Percentiles rank a stretch among this genome's conserved stretches.
These are phyloP conservation scores for Andinoacara biseriatus DNA, from an alignment of 2,113 vertebrate genomes.

Conservation along the genomic window DNA sequence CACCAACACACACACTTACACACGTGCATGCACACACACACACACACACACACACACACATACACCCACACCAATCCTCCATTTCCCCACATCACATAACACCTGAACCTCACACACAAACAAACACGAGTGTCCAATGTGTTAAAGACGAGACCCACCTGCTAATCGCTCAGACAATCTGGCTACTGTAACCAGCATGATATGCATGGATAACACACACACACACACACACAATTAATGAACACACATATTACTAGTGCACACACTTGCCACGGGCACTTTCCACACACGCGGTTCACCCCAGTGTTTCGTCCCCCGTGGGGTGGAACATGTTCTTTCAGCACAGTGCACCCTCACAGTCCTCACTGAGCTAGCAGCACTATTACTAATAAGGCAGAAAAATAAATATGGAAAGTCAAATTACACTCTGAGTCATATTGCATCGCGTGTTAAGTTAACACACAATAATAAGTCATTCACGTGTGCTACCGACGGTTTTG, in stretches of 20 bases:
- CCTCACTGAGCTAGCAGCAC: slow-evolving; percentile 55
- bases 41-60: neutral
- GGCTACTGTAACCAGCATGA: slow-evolving; percentile 56
- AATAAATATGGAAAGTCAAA: slow-evolving; percentile 71
- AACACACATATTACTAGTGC: slow-evolving; percentile 16
- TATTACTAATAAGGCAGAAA: slow-evolving; percentile 70
- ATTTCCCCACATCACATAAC: slow-evolving; percentile 51
- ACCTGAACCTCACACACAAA: slow-evolving; percentile 60
- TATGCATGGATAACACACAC: neutral
- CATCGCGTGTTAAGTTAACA: slow-evolving; percentile 48
- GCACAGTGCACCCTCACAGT: slow-evolving; percentile 62
- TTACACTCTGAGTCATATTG: slow-evolving; percentile 59
- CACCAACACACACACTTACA: neutral
- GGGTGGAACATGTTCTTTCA: slow-evolving; percentile 47
- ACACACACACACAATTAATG: slow-evolving; percentile 30
- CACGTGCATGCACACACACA: neutral
- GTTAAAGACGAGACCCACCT: slow-evolving; percentile 67
- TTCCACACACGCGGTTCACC: slow-evolving; percentile 30
- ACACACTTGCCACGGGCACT: slow-evolving; percentile 20
- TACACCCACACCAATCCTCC: slow-evolving; percentile 11
- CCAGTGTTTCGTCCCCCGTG: slow-evolving; percentile 42
- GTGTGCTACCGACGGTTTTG: neutral
- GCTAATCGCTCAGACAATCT: slow-evolving; percentile 60
- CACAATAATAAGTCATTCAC: slow-evolving; percentile 51
- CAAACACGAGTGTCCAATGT: slow-evolving; percentile 58